Base-by-base conservation (phyloP, 1,140 invertebrate genomes). In the Drosophila cardini region DNA sequence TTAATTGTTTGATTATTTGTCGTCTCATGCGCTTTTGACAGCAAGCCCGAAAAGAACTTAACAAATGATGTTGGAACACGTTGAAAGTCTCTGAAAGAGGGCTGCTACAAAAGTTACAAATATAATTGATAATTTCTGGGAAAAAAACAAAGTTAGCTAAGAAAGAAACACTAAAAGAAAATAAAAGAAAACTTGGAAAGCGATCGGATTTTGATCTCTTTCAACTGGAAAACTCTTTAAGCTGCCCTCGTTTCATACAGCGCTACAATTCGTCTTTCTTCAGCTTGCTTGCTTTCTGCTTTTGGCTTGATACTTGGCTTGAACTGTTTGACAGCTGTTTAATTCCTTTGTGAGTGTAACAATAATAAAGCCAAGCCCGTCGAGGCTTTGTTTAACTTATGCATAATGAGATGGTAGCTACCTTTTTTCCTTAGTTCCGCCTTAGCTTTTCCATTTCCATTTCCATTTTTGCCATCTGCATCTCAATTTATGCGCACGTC, bases 401-500 rank as follows among this genome's bases (percentile, higher is more conserved):
- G 84, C 79, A 86, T 87, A 86, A 87, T 87, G 83, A 78, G 80
- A 63, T 75, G 76, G 34, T 26, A 38, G 5, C 46, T 6, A 56
- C 34, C 36, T 43, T 45, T 52, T 48, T 21, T 4, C 42, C 16
- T 45, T 18, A 18, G 43, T 13, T 18, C 15, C n/a, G 45, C 43
- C 48, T 48, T 10, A 53, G 50, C 52, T 34, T 34, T 55, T 45
- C 46, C 32, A 46, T 46, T 43, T 46, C 21, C 46, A 26, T 62
- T 40, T 40, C 36, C 64, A 67, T 67, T 42, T 16, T 18, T 21
- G 65, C 42, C 83, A 76, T 72, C 75, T 56, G 69, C 79, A 76
- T 76, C 76, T 61, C 76, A 86, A 86, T 86, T 86, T 83, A 86
- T 87, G 83, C 83, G 79, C 83, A 72, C 79, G 76, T 86, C 83